phyloP scores from a whole-genome alignment of 2,113 vertebrate genomes.

The Chionomys nivalis region DNA sequence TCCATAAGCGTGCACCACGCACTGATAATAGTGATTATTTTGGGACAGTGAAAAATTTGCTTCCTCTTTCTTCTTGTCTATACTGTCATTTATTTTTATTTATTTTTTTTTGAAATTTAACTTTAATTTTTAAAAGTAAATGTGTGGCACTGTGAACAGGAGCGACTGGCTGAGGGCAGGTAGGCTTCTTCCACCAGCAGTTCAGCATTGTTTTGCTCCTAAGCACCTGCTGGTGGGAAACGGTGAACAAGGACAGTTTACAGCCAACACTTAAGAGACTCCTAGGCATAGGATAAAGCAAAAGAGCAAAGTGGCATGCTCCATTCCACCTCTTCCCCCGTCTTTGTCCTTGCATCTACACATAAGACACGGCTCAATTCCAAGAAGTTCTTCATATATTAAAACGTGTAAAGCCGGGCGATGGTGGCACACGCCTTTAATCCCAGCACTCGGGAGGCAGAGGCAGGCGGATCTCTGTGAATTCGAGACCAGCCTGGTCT shows the following conservation, averaged over 20 bases:
- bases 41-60: background rate
- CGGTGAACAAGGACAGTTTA: background rate
- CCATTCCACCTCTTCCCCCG: background rate
- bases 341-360: background rate
- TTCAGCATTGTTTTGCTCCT: background rate
- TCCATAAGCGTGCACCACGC: background rate
- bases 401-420: too few relatives aligned
- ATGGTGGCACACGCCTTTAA: too few relatives aligned
- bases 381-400: too few relatives aligned
- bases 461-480: too few relatives aligned
- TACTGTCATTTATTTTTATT: background rate
- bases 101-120: background rate
- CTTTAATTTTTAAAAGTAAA: background rate
- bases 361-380: background rate
- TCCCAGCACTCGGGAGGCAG: too few relatives aligned
- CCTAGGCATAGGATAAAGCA: background rate
- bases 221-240: background rate
- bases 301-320: background rate
- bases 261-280: background rate
- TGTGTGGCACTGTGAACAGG: background rate
- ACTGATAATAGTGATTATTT: background rate
- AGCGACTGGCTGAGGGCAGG: background rate
- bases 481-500: too few relatives aligned
- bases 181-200: background rate
- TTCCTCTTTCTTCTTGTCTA: background rate